Evolutionary conservation across 2,888 invertebrate species (phyloP), one percentile per base, ranked within the genome.

Genomic region (Oxyteleia sp.): DNA sequence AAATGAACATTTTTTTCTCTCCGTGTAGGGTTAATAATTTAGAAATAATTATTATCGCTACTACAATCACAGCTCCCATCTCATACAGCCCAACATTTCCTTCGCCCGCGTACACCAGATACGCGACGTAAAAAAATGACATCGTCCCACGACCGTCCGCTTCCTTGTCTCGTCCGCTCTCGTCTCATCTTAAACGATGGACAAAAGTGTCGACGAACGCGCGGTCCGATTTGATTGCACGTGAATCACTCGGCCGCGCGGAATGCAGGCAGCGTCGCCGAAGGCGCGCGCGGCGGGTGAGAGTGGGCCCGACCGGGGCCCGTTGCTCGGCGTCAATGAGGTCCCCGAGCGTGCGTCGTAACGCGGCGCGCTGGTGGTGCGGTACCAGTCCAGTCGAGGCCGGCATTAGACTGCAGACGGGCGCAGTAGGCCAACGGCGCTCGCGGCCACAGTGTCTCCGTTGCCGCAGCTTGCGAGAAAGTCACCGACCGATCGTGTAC

Each of bases 381-480:
- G 78, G 59, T 66, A 55, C 55, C 49, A 74, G 78, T 81, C 66
- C 71, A 53, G 69, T 74, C 59, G 69, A 64, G 66, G 66, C 78
- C 81, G 83, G 75, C 85, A 69, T 69, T 72, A 78, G 85, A 89
- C 88, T 88, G 87, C 89, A 89, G 88, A 86, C 87, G 83, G 84
- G 86, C 89, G 87, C 92, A 93, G 93, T 93, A 92, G 92, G 93
- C 92, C 92, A 92, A 90, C 92, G 89, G 91, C 92, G 88, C 89
- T 92, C 92, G 92, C 86, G 88, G 90, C 88, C 87, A 88, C 88
- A 88, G 87, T 87, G 85, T 90, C 89, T 91, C 89, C 88, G 88
- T 89, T 88, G 84, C 85, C 85, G 87, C 85, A n/a, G 86, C 83
- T 82, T 87, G 82, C 55, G 43, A 43, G 35, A 35, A 68, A 68